Conservation (phyloP, 1,140 invertebrate genomes). For the Achatina immaculata region DNA sequence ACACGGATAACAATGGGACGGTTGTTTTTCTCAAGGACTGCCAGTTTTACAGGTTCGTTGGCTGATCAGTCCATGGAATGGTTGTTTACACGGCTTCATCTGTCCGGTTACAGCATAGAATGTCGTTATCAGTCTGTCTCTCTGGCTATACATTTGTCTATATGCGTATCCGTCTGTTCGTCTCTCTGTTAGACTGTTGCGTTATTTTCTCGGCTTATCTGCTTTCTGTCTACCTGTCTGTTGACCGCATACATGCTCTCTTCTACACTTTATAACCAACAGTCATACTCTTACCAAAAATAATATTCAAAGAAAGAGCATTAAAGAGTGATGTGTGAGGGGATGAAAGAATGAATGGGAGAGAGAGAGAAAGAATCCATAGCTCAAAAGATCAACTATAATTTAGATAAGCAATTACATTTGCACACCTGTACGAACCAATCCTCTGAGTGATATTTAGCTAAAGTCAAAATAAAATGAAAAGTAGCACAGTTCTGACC, state of each 20-base stretch:
- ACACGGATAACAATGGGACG: neutral
- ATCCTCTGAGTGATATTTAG: no score
- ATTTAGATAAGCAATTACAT: no score
- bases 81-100: neutral
- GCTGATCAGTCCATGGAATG: neutral
- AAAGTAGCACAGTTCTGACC: no score
- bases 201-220: neutral
- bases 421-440: no score
- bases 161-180: neutral
- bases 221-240: neutral
- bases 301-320: neutral
- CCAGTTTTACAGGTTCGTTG: neutral
- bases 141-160: no score
- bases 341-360: neutral
- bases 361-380: neutral
- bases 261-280: neutral
- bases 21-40: neutral
- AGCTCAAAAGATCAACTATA: no score
- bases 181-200: neutral
- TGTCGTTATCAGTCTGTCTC: neutral
- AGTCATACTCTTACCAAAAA: neutral
- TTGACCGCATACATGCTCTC: neutral
- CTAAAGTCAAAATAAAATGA: no score
- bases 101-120: neutral
- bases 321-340: neutral